Evolutionary conservation across 1,140 invertebrate genomes (phyloP).

Genomic region (Caenorhabditis latens): DNA sequence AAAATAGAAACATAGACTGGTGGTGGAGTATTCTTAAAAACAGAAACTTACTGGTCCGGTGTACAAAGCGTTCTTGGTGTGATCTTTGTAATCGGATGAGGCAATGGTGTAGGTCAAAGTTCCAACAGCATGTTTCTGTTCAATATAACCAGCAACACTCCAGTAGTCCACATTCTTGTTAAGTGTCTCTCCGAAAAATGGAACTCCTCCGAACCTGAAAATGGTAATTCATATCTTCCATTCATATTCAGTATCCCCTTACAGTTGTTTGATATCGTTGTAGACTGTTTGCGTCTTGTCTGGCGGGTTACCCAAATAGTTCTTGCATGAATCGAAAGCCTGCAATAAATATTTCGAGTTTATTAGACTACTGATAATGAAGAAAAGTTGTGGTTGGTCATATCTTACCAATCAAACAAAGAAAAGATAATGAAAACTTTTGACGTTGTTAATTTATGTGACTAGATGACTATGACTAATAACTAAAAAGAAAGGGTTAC

Average conservation of each 20-base stretch:
- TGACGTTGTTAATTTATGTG: conserved; percentile 10
- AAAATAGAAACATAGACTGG: background rate
- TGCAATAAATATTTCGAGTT: background rate
- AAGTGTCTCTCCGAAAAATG: conserved; percentile 45
- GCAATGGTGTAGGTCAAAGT: conserved; percentile 64
- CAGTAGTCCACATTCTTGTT: conserved; percentile 18
- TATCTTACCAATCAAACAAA: background rate
- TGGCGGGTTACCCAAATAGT: background rate
- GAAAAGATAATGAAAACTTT: background rate
- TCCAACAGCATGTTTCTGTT: conserved; percentile 63
- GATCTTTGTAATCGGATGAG: conserved; percentile 66
- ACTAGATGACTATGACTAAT: conserved; percentile 11
- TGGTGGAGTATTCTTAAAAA: background rate
- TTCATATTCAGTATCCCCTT: background rate
- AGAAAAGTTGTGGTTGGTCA: background rate
- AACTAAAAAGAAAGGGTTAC: background rate
- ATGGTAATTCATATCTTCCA: background rate
- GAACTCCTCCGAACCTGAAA: conserved; percentile 62
- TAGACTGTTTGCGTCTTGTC: background rate
- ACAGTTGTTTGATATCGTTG: background rate
- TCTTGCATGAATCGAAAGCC: conserved; percentile 30
- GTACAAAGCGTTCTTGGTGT: conserved; percentile 67
- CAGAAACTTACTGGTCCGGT: conserved; percentile 65
- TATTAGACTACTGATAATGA: background rate
- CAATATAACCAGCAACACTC: conserved; percentile 14